These are phyloP conservation scores for Dendrolimus pini DNA, from an alignment of 2,888 invertebrate species.

Conservation along the genomic window DNA sequence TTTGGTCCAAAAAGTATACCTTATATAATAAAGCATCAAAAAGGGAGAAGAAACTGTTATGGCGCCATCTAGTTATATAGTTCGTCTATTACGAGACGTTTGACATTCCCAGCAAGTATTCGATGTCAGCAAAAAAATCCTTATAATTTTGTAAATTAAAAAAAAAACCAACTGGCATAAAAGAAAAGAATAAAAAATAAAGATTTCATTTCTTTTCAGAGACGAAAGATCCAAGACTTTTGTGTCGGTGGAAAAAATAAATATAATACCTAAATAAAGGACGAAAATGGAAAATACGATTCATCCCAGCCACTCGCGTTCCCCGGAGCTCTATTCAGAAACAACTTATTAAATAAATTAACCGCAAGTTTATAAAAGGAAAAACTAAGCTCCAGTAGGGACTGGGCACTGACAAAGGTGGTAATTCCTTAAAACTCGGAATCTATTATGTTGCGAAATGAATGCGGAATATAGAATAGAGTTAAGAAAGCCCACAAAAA, in stretches of 20 bases:
- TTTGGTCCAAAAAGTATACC: too few species aligned
- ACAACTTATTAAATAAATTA: constrained; percentile 74
- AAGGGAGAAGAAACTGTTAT: too few species aligned
- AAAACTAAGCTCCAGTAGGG: constrained; percentile 48
- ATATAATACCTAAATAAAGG: constrained; percentile 25
- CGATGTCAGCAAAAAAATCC: too few species aligned
- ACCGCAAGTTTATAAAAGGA: constrained; percentile 68
- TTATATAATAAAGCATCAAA: too few species aligned
- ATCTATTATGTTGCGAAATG: constrained; percentile 56
- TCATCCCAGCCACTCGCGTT: constrained; percentile 49
- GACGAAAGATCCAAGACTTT: constrained; percentile 30
- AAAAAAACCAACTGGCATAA: too few species aligned
- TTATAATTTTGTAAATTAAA: too few species aligned
- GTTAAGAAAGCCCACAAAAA: constrained; percentile 68
- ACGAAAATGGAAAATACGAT: constrained; percentile 57
- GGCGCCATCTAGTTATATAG: too few species aligned
- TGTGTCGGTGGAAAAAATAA: constrained; percentile 17
- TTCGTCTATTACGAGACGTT: too few species aligned
- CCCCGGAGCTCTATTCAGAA: constrained; percentile 56
- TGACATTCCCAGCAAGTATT: too few species aligned
- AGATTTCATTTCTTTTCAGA: constrained; percentile 29
- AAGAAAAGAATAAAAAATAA: constrained; percentile 20
- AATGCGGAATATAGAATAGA: constrained; percentile 52
- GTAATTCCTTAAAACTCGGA: constrained; percentile 62
- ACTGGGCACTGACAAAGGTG: constrained; percentile 44